phyloP scores from a whole-genome alignment of 2,888 invertebrate genomes.

The Pecten maximus region DNA sequence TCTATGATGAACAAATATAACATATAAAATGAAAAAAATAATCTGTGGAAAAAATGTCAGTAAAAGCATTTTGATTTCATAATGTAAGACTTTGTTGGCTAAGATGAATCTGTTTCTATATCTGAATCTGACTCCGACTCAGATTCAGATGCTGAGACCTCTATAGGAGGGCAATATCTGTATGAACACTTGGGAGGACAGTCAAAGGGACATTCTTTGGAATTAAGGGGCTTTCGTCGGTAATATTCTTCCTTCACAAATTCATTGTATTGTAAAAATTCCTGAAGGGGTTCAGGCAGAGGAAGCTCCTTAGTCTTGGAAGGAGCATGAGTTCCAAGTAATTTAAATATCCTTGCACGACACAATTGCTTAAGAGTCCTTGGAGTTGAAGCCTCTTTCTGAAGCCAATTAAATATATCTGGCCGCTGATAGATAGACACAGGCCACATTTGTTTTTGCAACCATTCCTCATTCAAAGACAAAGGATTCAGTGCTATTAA shows the following conservation, averaged over 20 bases:
- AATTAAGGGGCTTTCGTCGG: conserved; percentile 60
- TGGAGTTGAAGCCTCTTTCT: conserved; percentile 63
- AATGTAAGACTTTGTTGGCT: not conserved
- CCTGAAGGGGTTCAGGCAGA: conserved; percentile 65
- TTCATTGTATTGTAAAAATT: conserved; percentile 70
- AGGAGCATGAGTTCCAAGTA: conserved; percentile 68
- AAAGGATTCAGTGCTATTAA: conserved; percentile 72
- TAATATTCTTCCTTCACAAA: conserved; percentile 72
- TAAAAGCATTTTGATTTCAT: no score
- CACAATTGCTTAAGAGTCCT: conserved; percentile 68
- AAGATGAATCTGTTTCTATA: not conserved
- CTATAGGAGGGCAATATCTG: conserved; percentile 73
- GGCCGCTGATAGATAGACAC: conserved; percentile 76
- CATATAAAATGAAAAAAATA: no score
- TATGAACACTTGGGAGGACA: conserved; percentile 71
- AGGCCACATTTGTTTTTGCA: conserved; percentile 68
- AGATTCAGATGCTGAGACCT: conserved; percentile 72
- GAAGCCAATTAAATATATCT: conserved; percentile 71
- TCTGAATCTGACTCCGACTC: conserved; percentile 56
- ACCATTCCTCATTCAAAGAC: conserved; percentile 75
- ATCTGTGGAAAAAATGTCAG: no score
- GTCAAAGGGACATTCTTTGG: conserved; percentile 75
- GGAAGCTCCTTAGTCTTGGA: conserved; percentile 69
- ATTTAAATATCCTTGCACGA: conserved; percentile 67
- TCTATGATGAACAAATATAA: no score